phyloP scores from a whole-genome alignment of 2,797 vertebrate genomes.

The Poecile montanus region DNA sequence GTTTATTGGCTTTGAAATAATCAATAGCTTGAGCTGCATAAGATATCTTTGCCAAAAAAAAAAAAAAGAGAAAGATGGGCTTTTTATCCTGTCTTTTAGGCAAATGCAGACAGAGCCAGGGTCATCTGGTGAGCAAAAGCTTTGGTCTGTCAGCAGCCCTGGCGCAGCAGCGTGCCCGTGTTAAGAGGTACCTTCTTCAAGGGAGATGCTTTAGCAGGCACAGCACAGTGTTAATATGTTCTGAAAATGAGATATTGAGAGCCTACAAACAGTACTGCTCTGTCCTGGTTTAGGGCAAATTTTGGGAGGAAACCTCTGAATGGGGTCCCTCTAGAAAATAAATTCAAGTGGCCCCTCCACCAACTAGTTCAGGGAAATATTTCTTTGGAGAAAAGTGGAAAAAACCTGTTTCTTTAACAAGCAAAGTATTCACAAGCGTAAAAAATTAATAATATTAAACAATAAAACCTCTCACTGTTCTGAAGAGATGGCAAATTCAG shows the following conservation, averaged over 20 bases:
- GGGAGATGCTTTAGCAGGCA: not conserved
- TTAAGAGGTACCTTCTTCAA: not conserved
- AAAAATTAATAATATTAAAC: too few species aligned
- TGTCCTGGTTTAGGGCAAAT: too few species aligned
- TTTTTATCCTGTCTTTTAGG: not conserved
- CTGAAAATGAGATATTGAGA: not conserved
- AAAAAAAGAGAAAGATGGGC: not conserved
- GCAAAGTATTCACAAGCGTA: too few species aligned
- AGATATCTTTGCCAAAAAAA: not conserved
- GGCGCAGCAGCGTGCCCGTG: not conserved
- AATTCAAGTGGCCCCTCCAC: too few species aligned
- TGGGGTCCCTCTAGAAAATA: too few species aligned
- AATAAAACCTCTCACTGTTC: too few species aligned
- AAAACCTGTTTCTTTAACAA: too few species aligned
- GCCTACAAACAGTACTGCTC: not conserved
- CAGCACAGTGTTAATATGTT: not conserved
- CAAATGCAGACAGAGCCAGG: not conserved
- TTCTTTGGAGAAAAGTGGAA: too few species aligned
- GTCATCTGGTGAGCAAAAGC: not conserved
- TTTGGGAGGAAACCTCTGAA: too few species aligned
- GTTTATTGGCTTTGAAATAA: not conserved
- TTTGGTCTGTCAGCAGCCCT: not conserved
- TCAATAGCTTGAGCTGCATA: not conserved
- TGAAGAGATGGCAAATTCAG: too few species aligned
- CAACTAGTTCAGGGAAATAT: too few species aligned